Base-by-base conservation (phyloP, 2,888 invertebrate species). In the Zootermopsis nevadensis region DNA sequence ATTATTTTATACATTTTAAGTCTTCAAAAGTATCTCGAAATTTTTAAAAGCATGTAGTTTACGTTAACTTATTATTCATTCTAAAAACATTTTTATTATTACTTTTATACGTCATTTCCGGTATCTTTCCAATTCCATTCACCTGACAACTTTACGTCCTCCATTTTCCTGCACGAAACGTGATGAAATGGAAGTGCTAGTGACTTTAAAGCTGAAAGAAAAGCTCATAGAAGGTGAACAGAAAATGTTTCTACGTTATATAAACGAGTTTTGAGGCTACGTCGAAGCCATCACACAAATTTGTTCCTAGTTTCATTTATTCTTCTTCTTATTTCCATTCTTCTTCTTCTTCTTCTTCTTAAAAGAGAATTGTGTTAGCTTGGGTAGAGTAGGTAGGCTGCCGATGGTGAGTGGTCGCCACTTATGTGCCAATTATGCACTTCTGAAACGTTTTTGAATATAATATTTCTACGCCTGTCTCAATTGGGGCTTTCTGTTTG, bases 211-310 rank as follows among this genome's bases (percentile, higher is more conserved):
- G 1, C 48, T 19, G 48, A 48, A 48, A 48, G 48, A 48, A 48
- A 48, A 12, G 19, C 15, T 19, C 48, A 60, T 0, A 15, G n/a
- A 27, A 6, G 15, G 60, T 0, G 60, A 60, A 60, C 3, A 0
- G 27, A 27, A 60, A 60, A 60, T 60, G 60, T 27, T 60, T 27
- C 60, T 60, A 60, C 60, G n/a, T 60, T 60, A 12, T 60, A n/a
- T 76, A 76, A 48, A 27, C 76, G 48, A 48, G n/a, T 76, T 76
- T 76, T 76, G 19, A 48, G 30, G 76, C 74, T 76, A 74, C 82
- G 72, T 82, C 74, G 82, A 82, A 82, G 76, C 82, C 72, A 82
- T 82, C 82, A 82, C 31, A 82, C 53, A 82, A 74, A 82, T 82
- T 82, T 82, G 76, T 82, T 74, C 55, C n/a, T 82, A 55, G 72